A percentile compares a stretch with the other conserved stretches of the same genome.
Evolutionary conservation across 2,113 vertebrate species (phyloP).

Genomic region (Leptocoma aspasia): DNA sequence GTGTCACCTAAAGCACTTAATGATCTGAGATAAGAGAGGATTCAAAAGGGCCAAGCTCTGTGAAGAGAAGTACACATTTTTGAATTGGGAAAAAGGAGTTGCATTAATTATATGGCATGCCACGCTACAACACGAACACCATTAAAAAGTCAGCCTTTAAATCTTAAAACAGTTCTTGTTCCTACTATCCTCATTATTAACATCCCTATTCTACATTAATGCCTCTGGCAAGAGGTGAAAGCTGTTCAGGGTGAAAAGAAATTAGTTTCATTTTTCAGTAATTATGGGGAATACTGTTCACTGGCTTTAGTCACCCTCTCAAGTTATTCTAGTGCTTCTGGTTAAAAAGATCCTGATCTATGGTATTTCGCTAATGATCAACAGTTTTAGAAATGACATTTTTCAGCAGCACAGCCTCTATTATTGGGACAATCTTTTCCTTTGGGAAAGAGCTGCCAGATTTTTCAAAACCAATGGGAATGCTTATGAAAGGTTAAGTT

Average conservation of each 20-base stretch:
- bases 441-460: neutral
- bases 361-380: constrained; percentile 44
- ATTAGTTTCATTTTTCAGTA: constrained; percentile 63
- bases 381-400: constrained; percentile 48
- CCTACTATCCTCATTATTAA: constrained; percentile 49
- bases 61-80: neutral
- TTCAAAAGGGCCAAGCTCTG: neutral
- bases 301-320: constrained; percentile 40
- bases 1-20: neutral
- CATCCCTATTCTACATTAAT: constrained; percentile 17
- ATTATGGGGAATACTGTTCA: constrained; percentile 44
- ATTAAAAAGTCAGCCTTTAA: constrained; percentile 43
- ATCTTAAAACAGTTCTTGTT: constrained; percentile 40
- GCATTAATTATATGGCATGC: neutral
- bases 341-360: constrained; percentile 57
- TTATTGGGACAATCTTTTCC: constrained; percentile 16
- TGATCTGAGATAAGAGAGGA: neutral
- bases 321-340: constrained; percentile 49
- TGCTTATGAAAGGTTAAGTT: neutral
- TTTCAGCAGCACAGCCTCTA: neutral
- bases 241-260: constrained; percentile 50
- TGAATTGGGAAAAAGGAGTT: neutral
- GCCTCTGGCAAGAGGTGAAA: constrained; percentile 62
- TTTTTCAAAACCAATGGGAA: neutral
- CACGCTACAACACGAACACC: neutral